Evolutionary conservation across 2,113 vertebrate genomes (phyloP).

Genomic region (Grammomys surdaster): DNA sequence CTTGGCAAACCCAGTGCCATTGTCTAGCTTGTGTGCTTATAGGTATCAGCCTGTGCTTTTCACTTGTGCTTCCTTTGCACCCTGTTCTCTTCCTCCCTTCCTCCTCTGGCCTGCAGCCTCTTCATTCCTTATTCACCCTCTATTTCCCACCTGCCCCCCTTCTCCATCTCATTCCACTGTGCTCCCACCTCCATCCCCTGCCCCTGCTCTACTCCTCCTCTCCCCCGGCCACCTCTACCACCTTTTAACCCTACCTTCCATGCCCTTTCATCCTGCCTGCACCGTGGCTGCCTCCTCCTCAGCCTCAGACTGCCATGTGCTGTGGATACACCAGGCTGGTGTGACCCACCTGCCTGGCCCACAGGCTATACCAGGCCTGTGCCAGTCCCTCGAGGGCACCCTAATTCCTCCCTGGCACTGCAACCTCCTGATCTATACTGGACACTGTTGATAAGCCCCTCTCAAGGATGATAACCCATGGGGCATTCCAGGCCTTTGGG

Average conservation of each 20-base stretch:
- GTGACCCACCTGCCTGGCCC: not conserved
- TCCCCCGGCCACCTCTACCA: too few relatives aligned
- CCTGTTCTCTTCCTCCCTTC: not conserved
- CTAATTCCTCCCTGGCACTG: not conserved
- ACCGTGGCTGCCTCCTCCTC: not conserved
- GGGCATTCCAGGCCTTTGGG: slow-evolving; percentile 52
- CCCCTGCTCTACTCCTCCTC: not conserved
- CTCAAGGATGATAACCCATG: not conserved
- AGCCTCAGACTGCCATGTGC: not conserved
- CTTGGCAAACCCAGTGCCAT: not conserved
- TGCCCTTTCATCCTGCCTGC: not conserved
- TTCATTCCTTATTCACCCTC: not conserved
- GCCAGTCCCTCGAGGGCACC: not conserved
- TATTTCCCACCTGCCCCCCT: too few relatives aligned
- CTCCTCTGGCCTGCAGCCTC: not conserved
- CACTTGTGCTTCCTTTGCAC: rapidly evolving
- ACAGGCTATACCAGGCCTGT: not conserved
- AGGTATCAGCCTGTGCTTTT: not conserved
- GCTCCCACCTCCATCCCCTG: not conserved
- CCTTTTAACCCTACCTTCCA: not conserved
- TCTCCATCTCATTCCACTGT: not conserved
- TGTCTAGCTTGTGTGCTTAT: not conserved
- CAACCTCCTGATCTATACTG: not conserved
- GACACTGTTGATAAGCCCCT: not conserved
- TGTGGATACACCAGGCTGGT: too few relatives aligned